Evolutionary conservation across 1,140 invertebrate genomes (phyloP).

Genomic region (Anastrepha obliqua): DNA sequence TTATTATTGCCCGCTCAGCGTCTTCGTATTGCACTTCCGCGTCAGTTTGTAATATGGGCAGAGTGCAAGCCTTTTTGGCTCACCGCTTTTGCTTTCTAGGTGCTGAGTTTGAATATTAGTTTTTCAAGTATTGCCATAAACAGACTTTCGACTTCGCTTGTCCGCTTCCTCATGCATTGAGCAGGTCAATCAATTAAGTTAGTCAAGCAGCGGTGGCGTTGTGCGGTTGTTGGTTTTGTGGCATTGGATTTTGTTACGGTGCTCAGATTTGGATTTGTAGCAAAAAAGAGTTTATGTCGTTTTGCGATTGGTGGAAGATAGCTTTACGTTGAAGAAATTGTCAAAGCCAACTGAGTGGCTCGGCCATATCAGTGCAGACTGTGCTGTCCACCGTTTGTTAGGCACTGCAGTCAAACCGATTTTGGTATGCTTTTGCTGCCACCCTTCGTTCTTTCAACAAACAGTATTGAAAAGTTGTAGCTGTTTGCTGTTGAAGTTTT

Average conservation of each 20-base stretch:
- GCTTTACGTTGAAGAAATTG: conserved; percentile 44
- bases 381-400: conserved; percentile 6
- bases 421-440: neutral
- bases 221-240: neutral
- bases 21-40: conserved; percentile 22
- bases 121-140: conserved; percentile 23
- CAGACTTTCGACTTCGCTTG: neutral
- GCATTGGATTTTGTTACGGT: neutral
- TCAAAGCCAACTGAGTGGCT: neutral
- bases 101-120: neutral
- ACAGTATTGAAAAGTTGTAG: neutral
- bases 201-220: neutral
- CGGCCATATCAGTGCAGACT: neutral
- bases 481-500: neutral
- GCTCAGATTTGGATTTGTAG: conserved; percentile 33
- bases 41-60: neutral
- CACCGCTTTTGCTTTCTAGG: neutral
- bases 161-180: neutral
- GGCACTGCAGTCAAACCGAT: neutral
- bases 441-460: neutral
- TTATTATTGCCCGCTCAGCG: conserved; percentile 25
- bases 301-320: conserved; percentile 18
- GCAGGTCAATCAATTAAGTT: conserved; percentile 53
- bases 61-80: neutral
- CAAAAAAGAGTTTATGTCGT: neutral